Evolutionary conservation across 2,797 vertebrate species (phyloP), one percentile per base, ranked within the genome.

Genomic region (Taenioides sp.): DNA sequence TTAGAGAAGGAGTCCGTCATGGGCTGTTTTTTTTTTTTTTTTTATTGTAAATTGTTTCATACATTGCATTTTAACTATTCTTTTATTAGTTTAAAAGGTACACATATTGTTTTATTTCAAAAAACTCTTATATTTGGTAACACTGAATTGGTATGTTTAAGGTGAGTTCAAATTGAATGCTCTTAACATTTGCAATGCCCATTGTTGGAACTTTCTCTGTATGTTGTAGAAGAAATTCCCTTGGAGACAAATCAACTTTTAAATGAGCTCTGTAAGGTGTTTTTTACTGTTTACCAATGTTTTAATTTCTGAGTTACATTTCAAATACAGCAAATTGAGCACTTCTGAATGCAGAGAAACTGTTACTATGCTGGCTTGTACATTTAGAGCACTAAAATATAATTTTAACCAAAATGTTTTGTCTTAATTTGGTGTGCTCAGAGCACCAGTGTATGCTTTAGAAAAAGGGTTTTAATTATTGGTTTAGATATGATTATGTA

Each of bases 41-140:
- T 62, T 34, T 61, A 34, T 69, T 62, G 23, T 59, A 75, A 77
- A 85, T 74, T 84, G 81, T 90, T 70, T 87, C 90, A 49, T 88
- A 88, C 49, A 75, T 81, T 75, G 60, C 58, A 27, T 82, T 88
- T 87, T 79, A 79, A 74, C 73, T 61, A 69, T 78, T 72, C 9
- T 76, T 50, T 0, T 65, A 47, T 47, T 47, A 49, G 12, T 65
- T 25, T 43, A 11, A 62, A 61, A 23, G 34, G 61, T 63, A 59
- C 12, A 28, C 28, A 18, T 7, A 28, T 34, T 7, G 20, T 37
- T 28, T 60, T 60, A 10, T 62, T 34, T 62, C 18, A 17, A 10
- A n/a, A 62, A 62, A 16, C 40, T 0, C 40, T 43, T 43, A 7
- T 54, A n/a, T 54, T 7, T 50, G 34, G 9, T 50, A 6, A 52